phyloP scores from a whole-genome alignment of 2,888 invertebrate species.

The Anorthoa munda region DNA sequence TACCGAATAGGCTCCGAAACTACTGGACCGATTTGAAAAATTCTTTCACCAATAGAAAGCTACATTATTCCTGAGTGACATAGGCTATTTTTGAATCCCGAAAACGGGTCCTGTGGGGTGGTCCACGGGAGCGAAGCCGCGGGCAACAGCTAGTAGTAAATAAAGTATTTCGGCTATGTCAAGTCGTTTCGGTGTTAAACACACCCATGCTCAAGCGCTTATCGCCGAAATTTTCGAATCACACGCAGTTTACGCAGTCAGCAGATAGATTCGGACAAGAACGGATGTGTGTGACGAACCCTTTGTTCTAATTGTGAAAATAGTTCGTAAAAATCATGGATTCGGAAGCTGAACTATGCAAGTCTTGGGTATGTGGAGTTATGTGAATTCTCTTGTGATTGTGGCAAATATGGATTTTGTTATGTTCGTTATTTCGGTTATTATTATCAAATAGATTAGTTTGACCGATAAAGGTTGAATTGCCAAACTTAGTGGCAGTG shows the following conservation, averaged over 20 bases:
- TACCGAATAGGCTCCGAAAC: too few relatives aligned
- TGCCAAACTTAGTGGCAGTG: too few relatives aligned
- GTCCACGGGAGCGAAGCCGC: too few relatives aligned
- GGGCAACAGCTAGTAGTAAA: too few relatives aligned
- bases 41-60: too few relatives aligned
- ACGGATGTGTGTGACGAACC: slow-evolving; percentile 22
- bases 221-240: slow-evolving; percentile 45
- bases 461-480: background rate
- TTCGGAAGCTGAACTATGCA: slow-evolving; percentile 42
- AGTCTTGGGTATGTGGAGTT: slow-evolving; percentile 51
- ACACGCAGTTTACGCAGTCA: slow-evolving; percentile 30
- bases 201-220: slow-evolving; percentile 36
- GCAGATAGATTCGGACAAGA: slow-evolving; percentile 13
- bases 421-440: background rate
- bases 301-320: slow-evolving; percentile 17
- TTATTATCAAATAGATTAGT: slow-evolving; percentile 29
- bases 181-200: slow-evolving; percentile 25
- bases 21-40: too few relatives aligned
- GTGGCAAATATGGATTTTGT: background rate
- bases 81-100: too few relatives aligned
- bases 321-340: slow-evolving; percentile 36
- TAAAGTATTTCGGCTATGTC: slow-evolving; percentile 17
- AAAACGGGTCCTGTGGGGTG: too few relatives aligned
- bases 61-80: too few relatives aligned
- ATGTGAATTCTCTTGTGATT: slow-evolving; percentile 5